These are phyloP conservation scores for Chlamydotis undulata DNA, from an alignment of 2,113 vertebrate species.

Conservation along the genomic window DNA sequence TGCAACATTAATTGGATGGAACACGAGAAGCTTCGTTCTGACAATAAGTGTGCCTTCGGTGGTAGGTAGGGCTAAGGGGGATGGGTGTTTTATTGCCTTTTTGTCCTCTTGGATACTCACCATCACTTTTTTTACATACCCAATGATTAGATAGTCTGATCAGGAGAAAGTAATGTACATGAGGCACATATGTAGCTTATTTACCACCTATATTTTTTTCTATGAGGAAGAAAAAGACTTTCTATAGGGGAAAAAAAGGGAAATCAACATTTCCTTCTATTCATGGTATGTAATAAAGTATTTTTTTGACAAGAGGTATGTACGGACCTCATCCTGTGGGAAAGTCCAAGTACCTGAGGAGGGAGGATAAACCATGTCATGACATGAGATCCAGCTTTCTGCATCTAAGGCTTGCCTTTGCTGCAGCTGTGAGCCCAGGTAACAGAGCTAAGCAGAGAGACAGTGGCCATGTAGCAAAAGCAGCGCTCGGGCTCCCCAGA, in stretches of 20 bases:
- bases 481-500: fast-evolving
- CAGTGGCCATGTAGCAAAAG: background rate
- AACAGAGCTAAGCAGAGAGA: background rate
- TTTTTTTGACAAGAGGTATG: background rate
- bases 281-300: background rate
- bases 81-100: background rate
- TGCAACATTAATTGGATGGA: background rate
- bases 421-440: background rate
- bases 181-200: background rate
- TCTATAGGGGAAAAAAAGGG: background rate
- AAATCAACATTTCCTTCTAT: background rate
- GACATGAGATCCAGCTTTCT: background rate
- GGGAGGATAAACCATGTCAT: background rate
- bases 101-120: background rate
- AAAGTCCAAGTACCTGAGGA: background rate
- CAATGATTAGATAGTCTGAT: background rate
- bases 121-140: background rate
- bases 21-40: background rate
- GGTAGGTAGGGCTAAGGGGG: background rate
- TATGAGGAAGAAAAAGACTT: background rate
- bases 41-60: background rate
- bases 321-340: background rate
- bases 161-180: background rate
- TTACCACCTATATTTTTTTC: background rate
- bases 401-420: background rate